phyloP scores from a whole-genome alignment of 2,888 invertebrate genomes.

The Oeneis ivallda region DNA sequence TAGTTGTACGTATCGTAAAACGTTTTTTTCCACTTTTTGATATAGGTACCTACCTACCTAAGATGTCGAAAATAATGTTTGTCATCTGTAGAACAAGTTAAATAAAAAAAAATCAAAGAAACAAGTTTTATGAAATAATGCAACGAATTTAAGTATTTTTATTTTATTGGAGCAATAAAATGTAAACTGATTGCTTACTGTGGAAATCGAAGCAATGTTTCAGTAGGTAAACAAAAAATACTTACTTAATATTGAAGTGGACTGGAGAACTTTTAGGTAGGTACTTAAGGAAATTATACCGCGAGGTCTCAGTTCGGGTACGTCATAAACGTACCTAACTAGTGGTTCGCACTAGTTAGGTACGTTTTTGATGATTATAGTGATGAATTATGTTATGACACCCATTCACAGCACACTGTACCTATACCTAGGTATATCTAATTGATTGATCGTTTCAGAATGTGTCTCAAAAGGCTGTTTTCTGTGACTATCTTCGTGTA shows the following conservation, averaged over 20 bases:
- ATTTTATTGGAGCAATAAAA: slow-evolving; percentile 1
- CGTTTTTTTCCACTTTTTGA: too few species aligned
- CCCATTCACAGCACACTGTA: too few species aligned
- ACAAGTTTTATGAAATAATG: not conserved
- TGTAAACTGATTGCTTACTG: not conserved
- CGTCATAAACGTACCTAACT: too few species aligned
- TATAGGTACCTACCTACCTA: too few species aligned
- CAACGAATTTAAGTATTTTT: not conserved
- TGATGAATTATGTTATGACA: too few species aligned
- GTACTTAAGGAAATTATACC: too few species aligned
- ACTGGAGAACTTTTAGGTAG: not conserved
- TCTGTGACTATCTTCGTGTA: not conserved
- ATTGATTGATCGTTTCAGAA: not conserved
- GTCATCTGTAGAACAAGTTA: not conserved
- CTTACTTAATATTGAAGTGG: not conserved
- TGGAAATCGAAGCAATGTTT: not conserved
- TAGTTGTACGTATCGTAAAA: too few species aligned
- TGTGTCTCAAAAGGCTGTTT: not conserved
- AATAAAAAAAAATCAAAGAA: not conserved
- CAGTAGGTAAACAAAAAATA: not conserved
- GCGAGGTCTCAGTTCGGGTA: too few species aligned
- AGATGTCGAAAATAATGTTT: not conserved
- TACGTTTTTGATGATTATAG: too few species aligned
- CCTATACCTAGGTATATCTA: not conserved
- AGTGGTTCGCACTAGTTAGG: too few species aligned